Evolutionary conservation across 2,113 vertebrate species (phyloP), one percentile per base, ranked within the genome.

Genomic region (Odontesthes bonariensis): DNA sequence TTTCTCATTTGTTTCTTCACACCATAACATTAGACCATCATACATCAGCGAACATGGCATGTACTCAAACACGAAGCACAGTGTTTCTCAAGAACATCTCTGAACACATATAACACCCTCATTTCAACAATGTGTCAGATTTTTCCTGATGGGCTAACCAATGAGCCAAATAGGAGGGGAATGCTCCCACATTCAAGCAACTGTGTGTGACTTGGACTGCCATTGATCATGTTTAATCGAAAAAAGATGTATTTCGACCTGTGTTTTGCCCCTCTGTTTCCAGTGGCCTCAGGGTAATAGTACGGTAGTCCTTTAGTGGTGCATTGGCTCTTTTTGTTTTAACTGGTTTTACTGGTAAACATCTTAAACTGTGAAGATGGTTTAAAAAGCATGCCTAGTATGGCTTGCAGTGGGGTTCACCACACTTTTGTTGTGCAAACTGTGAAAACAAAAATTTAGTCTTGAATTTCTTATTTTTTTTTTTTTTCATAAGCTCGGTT

Each of bases 1-100:
- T 51, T 66, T 64, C 12, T 79, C 81, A 70, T 87, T 84, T 84
- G 63, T 68, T 52, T 19, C 62, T 19, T 53, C 20, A 6, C 60
- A 67, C 63, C 46, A 38, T n/a, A n/a, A 55, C 51, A 77, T 80
- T 79, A 78, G 40, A 60, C 49, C 52, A 58, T 54, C 60, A 72
- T 73, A 46, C 49, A 73, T 80, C 62, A 77, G 59, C 3, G 3
- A 71, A 63, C 22, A 20, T 46, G 11, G 68, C 11, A 66, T 66
- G 62, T 42, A 57, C 31, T 44, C 17, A 59, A 59, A 71, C 56
- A 27, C 1, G 46, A 51, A 52, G 52, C 46, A 49, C 38, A 73
- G 33, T 42, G 65, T 49, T 57, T 70, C 51, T 74, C 20, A 38
- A 35, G 9, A 62, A 60, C 40, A 44, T 68, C 67, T 56, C 20